Percentiles rank a stretch among this genome's conserved stretches.
phyloP scores from a whole-genome alignment of 2,113 vertebrate genomes.

The Carettochelys insculpta region DNA sequence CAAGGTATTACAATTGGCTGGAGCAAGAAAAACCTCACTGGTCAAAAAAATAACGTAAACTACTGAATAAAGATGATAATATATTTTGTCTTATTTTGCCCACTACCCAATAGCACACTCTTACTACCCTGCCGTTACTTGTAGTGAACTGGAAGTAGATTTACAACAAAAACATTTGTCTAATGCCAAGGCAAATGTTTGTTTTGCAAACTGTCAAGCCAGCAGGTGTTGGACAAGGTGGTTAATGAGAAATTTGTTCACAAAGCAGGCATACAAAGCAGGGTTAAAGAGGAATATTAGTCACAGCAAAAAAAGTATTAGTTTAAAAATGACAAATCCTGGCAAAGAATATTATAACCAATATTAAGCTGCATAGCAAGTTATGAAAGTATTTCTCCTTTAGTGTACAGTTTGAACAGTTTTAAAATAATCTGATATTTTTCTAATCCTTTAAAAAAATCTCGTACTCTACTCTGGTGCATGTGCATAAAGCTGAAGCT shows the following conservation, averaged over 20 bases:
- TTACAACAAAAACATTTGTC: constrained; percentile 8
- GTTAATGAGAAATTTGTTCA: neutral
- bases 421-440: neutral
- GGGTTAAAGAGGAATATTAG: constrained; percentile 10
- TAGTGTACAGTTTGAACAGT: neutral
- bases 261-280: constrained; percentile 15
- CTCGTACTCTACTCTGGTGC: neutral
- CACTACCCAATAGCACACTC: neutral
- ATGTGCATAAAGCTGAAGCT: neutral
- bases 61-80: constrained; percentile 21
- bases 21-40: neutral
- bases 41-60: constrained; percentile 20
- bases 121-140: constrained; percentile 6
- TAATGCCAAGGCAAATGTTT: neutral
- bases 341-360: neutral
- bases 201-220: constrained; percentile 32
- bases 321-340: neutral
- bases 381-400: neutral
- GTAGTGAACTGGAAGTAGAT: neutral
- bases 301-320: constrained; percentile 10
- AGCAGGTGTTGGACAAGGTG: constrained; percentile 30
- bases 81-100: neutral
- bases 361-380: neutral
- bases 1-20: constrained; percentile 12
- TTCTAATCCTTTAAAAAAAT: neutral